A percentile compares a stretch with the other conserved stretches of the same genome.
phyloP scores from a whole-genome alignment of 2,797 vertebrate species.

The Xiphorhynchus erythropygius region DNA sequence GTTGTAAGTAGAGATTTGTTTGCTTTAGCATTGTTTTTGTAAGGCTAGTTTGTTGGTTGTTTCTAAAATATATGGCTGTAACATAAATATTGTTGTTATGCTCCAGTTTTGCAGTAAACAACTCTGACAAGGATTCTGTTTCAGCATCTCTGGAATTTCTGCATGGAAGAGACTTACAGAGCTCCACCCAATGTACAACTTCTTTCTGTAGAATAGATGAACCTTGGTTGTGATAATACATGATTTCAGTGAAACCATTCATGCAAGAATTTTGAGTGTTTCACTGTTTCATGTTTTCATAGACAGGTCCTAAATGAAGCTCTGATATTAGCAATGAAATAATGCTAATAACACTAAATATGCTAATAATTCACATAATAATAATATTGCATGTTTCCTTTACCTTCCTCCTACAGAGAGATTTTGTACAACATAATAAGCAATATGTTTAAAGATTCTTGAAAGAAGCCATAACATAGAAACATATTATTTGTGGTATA shows the following conservation, averaged over 20 bases:
- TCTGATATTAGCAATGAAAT: background rate
- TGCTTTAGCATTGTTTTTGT: background rate
- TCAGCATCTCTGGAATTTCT: background rate
- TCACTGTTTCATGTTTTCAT: background rate
- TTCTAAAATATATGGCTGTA: background rate
- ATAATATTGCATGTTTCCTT: background rate
- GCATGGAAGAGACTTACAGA: background rate
- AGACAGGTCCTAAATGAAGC: background rate
- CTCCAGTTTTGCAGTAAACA: background rate
- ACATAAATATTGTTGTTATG: background rate
- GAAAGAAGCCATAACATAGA: background rate
- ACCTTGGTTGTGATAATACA: background rate
- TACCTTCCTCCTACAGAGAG: background rate
- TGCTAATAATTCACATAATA: background rate
- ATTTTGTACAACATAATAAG: background rate
- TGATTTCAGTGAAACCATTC: background rate
- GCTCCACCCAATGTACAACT: background rate
- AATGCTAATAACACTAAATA: background rate
- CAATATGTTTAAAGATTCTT: background rate
- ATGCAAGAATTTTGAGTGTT: background rate
- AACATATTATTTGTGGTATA: background rate
- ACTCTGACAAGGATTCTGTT: background rate
- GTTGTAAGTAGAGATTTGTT: background rate
- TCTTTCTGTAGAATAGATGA: background rate
- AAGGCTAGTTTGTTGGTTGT: background rate